phyloP scores from a whole-genome alignment of 2,113 vertebrate species.

The Uria aalge region DNA sequence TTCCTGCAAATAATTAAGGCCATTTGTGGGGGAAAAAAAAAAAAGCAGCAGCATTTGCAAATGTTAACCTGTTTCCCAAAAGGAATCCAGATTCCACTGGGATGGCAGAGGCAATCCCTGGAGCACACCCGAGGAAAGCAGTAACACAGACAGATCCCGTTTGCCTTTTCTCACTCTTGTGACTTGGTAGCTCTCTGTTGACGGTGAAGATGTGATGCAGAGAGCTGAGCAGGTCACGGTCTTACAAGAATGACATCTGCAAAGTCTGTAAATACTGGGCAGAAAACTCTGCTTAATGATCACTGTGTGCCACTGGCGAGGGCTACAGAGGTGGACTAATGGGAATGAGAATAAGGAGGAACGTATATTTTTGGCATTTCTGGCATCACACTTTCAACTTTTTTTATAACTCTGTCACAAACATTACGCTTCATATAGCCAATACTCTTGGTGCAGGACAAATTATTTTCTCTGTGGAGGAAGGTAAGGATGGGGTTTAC shows the following conservation, averaged over 20 bases:
- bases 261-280: not conserved
- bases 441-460: not conserved
- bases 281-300: not conserved
- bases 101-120: not conserved
- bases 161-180: not conserved
- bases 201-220: not conserved
- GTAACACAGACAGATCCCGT: not conserved
- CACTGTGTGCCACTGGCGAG: accelerated
- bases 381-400: not conserved
- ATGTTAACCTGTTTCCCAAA: not conserved
- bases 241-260: not conserved
- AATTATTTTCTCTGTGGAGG: not conserved
- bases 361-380: not conserved
- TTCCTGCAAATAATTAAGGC: not conserved
- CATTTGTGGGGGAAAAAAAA: not conserved
- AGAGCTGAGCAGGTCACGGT: not conserved
- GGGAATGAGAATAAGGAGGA: not conserved
- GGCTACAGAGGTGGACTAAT: not conserved
- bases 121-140: not conserved
- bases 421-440: not conserved
- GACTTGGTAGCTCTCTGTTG: not conserved
- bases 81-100: not conserved
- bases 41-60: not conserved
- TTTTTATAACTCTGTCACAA: not conserved
- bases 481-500: not conserved